phyloP scores from a whole-genome alignment of 2,888 invertebrate species.

The Eudasyphora cyanicolor region DNA sequence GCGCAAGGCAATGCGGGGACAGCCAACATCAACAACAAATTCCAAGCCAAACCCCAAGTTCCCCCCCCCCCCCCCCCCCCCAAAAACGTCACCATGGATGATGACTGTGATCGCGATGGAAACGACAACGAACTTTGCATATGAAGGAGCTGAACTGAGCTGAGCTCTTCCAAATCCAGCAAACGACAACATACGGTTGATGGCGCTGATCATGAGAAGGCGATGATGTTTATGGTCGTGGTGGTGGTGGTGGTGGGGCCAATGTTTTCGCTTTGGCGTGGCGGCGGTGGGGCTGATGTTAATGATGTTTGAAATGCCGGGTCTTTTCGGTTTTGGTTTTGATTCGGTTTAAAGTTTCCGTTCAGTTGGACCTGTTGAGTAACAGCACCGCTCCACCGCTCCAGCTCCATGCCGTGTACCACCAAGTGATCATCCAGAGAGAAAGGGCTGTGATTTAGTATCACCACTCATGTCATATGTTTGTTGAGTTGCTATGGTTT shows the following conservation, averaged over 20 bases:
- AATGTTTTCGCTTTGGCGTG: conserved; percentile 48
- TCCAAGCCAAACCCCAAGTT: conserved; percentile 44
- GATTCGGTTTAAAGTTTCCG: conserved; percentile 42
- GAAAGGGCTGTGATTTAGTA: conserved; percentile 36
- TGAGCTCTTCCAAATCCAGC: conserved; percentile 45
- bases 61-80: too few relatives aligned
- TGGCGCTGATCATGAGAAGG: conserved; percentile 16
- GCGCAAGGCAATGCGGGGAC: conserved; percentile 35
- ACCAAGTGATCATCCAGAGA: too few relatives aligned
- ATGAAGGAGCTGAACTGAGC: conserved; percentile 15
- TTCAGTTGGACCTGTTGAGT: conserved; percentile 14
- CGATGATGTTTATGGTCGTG: neutral
- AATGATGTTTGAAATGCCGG: conserved; percentile 50
- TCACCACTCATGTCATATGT: conserved; percentile 15
- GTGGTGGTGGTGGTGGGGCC: neutral
- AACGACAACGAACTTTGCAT: conserved; percentile 60
- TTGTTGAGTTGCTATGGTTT: conserved; percentile 18
- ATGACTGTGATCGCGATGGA: conserved; percentile 44
- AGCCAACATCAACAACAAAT: conserved; percentile 31
- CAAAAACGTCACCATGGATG: conserved; percentile 39
- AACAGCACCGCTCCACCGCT: neutral
- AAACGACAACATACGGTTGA: conserved; percentile 31
- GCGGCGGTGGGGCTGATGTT: conserved; percentile 40
- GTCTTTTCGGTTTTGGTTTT: conserved; percentile 49
- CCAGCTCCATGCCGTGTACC: too few relatives aligned